Base-by-base conservation (phyloP, 1,140 invertebrate species). In the Copidosoma floridanum region DNA sequence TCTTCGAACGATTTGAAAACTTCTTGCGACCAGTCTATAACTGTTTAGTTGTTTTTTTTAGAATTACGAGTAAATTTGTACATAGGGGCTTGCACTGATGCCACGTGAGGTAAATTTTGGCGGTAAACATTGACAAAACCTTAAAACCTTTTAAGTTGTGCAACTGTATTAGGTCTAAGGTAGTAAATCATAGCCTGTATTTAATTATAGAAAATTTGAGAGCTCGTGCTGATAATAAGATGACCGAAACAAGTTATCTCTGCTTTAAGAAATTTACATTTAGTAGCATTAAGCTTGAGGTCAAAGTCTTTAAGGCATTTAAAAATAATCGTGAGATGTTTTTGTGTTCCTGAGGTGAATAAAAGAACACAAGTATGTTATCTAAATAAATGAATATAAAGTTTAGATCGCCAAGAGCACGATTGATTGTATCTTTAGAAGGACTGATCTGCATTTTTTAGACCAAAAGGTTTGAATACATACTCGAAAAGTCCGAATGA, bases 341-440 rank as follows among this genome's bases (percentile, higher is more conserved):
- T 50, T 26, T 29, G 18, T 50, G 47, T 26, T n/a, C 47, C 18
- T 50, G 8, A 4, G 6, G 20, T 32, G 26, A 50, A 5, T 21
- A 50, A 14, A 14, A 32, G 5, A 26, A 21, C 3, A 50, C n/a
- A n/a, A n/a, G n/a, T n/a, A n/a, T n/a, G n/a, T n/a, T n/a, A n/a
- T n/a, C n/a, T n/a, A n/a, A n/a, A 8, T 12, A 38, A 1, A 38
- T 38, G 16, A 50, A 50, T 16, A 29, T 26, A 14, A 24, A 16
- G n/a, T 50, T 26, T 29, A 50, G 18, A 26, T n/a, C 10, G 3
- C 21, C 20, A 3, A 50, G 21, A 11, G 27, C 47, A 10, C 18
- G 47, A 29, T 20, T 11, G n/a, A 50, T n/a, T 27, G 24, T 50
- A 50, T 29, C 47, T 50, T 24, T 50, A 26, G 26, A 50, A 50